Evolutionary conservation across 2,888 invertebrate genomes (phyloP).

Genomic region (Merodon equestris): DNA sequence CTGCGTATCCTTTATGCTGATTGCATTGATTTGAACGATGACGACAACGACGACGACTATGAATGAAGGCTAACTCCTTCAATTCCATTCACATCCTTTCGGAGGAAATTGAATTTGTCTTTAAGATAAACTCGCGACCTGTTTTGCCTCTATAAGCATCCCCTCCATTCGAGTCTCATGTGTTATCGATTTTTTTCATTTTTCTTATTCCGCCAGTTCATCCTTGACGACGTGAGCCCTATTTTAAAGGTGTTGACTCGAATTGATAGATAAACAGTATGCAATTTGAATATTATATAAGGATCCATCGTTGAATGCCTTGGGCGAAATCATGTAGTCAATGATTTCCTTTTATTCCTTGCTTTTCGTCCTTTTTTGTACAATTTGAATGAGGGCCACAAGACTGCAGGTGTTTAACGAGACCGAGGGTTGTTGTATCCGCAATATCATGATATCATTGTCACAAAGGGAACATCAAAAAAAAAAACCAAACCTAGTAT

Average conservation of each 20-base stretch:
- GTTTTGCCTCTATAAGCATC: slow-evolving; percentile 45
- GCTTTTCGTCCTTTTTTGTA: slow-evolving; percentile 16
- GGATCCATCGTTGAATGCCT: slow-evolving; percentile 22
- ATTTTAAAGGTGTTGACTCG: slow-evolving; percentile 64
- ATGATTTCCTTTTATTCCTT: slow-evolving; percentile 47
- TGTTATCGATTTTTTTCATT: slow-evolving; percentile 55
- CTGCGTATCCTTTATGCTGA: slow-evolving; percentile 54
- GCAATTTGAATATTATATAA: slow-evolving; percentile 64
- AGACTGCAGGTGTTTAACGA: slow-evolving; percentile 45
- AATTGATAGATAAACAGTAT: slow-evolving; percentile 66
- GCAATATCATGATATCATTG: slow-evolving; percentile 37
- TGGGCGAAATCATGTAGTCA: slow-evolving; percentile 55
- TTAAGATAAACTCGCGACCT: slow-evolving; percentile 62
- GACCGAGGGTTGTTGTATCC: not conserved
- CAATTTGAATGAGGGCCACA: slow-evolving; percentile 8
- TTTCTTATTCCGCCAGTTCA: slow-evolving; percentile 20
- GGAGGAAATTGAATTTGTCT: slow-evolving; percentile 67
- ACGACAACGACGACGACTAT: not conserved
- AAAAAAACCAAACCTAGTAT: slow-evolving; percentile 10
- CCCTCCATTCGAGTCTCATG: slow-evolving; percentile 17
- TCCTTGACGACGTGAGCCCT: slow-evolving; percentile 37
- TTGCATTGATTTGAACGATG: slow-evolving; percentile 56
- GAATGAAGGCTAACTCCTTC: slow-evolving; percentile 47
- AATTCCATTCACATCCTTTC: slow-evolving; percentile 64
- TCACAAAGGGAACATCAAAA: slow-evolving; percentile 36